Evolutionary conservation across 2,797 vertebrate species (phyloP).

Genomic region (Psittacula echo): DNA sequence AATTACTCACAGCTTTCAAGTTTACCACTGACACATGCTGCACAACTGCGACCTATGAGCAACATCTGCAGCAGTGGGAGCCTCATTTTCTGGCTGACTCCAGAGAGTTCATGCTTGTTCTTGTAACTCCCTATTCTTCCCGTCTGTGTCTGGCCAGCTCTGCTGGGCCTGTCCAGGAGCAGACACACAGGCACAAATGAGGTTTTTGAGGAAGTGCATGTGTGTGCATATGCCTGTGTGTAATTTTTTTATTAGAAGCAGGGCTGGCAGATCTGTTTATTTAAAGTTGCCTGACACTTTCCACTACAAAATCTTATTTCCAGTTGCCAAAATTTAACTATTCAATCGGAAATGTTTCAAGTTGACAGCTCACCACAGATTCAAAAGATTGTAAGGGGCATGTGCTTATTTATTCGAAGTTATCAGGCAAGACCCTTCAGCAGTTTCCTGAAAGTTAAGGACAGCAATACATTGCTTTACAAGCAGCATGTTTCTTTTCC

Average conservation of each 20-base stretch:
- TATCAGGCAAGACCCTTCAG: background rate
- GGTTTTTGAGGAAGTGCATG: background rate
- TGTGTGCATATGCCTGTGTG: background rate
- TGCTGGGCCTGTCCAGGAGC: background rate
- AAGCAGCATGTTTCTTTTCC: background rate
- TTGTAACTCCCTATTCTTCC: background rate
- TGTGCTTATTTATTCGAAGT: background rate
- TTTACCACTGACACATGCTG: background rate
- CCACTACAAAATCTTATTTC: background rate
- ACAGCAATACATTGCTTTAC: background rate
- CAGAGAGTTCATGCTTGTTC: background rate
- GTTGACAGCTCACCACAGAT: background rate
- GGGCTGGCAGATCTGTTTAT: background rate
- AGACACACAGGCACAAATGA: background rate
- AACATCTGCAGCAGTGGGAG: background rate
- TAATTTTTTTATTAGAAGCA: background rate
- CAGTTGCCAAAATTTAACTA: background rate
- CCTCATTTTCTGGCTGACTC: slow-evolving; percentile 7
- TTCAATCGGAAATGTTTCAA: background rate
- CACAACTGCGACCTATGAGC: background rate
- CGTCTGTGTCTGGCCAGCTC: background rate
- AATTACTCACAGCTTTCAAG: background rate
- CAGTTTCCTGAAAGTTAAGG: background rate
- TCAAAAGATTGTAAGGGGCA: background rate
- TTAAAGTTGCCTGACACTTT: slow-evolving; percentile 1